Percentiles rank a stretch among this genome's conserved stretches.
These are phyloP conservation scores for Silurus aristotelis DNA, from an alignment of 2,797 vertebrate species.

Conservation along the genomic window DNA sequence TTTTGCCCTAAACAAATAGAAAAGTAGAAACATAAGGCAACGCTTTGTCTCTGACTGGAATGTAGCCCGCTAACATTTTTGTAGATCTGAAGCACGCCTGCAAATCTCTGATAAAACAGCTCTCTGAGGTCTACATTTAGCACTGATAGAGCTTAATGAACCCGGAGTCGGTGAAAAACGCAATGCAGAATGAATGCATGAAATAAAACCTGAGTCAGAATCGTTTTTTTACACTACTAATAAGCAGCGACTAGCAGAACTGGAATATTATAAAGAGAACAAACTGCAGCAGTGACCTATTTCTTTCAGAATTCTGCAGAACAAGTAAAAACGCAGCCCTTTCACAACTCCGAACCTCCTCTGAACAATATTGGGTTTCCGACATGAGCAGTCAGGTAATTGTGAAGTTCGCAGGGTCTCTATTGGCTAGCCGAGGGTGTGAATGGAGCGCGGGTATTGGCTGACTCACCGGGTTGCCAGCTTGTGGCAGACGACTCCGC, in stretches of 20 bases:
- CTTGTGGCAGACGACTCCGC: conserved; percentile 90
- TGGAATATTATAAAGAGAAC: neutral
- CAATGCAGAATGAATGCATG: neutral
- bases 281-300: neutral
- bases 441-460: conserved; percentile 14
- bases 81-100: neutral
- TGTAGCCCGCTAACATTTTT: conserved; percentile 15
- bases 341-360: neutral
- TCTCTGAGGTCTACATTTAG: conserved; percentile 15
- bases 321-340: neutral
- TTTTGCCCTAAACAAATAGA: conserved; percentile 11
- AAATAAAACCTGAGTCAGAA: neutral
- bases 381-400: conserved; percentile 3
- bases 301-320: neutral
- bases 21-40: conserved; percentile 19
- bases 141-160: conserved; percentile 9
- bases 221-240: neutral
- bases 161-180: too few relatives aligned
- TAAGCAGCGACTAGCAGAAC: neutral
- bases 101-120: conserved; percentile 31
- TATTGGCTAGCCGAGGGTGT: conserved; percentile 28
- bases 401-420: neutral
- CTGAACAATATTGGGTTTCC: neutral
- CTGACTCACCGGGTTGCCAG: conserved; percentile 88
- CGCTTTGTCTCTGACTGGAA: neutral